phyloP scores from a whole-genome alignment of 2,888 invertebrate genomes.

The Eubasilissa splendida region DNA sequence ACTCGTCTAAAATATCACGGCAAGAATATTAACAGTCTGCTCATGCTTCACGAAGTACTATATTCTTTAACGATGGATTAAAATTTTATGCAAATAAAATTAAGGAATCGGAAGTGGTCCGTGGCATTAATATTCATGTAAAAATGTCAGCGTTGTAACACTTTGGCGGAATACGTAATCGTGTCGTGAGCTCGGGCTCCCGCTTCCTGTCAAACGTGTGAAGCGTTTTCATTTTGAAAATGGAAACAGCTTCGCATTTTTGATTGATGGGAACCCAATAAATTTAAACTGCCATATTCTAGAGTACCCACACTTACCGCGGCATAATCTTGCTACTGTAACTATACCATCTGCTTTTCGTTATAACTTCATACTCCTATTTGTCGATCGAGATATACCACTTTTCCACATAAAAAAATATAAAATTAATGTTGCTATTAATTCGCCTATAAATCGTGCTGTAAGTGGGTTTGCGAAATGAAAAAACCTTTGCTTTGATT shows the following conservation, averaged over 20 bases:
- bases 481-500: too few species aligned
- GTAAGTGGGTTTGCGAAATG: too few species aligned
- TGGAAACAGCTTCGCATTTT: background rate
- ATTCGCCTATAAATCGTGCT: too few species aligned
- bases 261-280: background rate
- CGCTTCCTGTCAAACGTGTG: slow-evolving; percentile 42
- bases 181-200: slow-evolving; percentile 42
- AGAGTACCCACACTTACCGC: too few species aligned
- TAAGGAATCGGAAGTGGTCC: slow-evolving; percentile 56
- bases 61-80: slow-evolving; percentile 46
- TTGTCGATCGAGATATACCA: too few species aligned
- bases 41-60: slow-evolving; percentile 9
- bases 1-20: slow-evolving; percentile 20
- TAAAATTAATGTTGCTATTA: too few species aligned
- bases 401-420: too few species aligned
- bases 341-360: too few species aligned
- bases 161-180: slow-evolving; percentile 53
- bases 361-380: too few species aligned
- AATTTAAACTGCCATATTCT: too few species aligned
- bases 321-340: too few species aligned
- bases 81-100: slow-evolving; percentile 57
- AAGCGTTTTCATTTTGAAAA: slow-evolving; percentile 8
- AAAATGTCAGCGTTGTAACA: slow-evolving; percentile 49
- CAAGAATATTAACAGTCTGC: background rate
- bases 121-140: slow-evolving; percentile 57